Conservation (phyloP, 1,140 invertebrate species). For the Andricus grossulariae region DNA sequence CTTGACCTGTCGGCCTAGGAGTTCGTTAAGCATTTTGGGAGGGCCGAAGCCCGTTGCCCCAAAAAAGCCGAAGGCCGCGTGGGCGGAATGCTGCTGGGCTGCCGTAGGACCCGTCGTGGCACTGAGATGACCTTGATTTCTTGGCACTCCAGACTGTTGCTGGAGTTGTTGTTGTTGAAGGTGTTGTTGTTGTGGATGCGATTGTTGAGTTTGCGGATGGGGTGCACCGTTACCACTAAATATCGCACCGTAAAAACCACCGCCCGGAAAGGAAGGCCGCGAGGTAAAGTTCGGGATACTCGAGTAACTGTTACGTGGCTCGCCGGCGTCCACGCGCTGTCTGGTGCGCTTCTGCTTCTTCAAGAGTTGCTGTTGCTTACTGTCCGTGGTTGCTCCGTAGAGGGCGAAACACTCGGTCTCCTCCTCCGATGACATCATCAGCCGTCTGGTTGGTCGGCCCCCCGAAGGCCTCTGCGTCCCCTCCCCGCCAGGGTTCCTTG, state of each 20-base stretch:
- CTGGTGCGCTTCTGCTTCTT: conserved; percentile 93
- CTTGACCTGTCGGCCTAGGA: conserved; percentile 85
- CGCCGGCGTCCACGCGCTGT: conserved; percentile 95
- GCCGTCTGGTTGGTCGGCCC: conserved; percentile 78
- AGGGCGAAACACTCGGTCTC: conserved; percentile 92
- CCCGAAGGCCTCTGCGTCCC: conserved; percentile 75
- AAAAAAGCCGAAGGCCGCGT: conserved; percentile 83
- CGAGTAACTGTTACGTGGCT: conserved; percentile 94
- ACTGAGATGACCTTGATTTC: conserved; percentile 67
- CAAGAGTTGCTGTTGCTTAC: conserved; percentile 83
- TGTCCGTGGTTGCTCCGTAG: conserved; percentile 83
- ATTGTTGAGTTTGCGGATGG: conserved; percentile 52
- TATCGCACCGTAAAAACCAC: conserved; percentile 88
- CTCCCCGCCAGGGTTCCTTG: conserved; percentile 76
- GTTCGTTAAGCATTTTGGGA: conserved; percentile 90
- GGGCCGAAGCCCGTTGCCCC: conserved; percentile 83
- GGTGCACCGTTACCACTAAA: conserved; percentile 77
- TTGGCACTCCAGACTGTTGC: conserved; percentile 76
- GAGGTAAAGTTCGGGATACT: conserved; percentile 91
- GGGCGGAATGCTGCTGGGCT: conserved; percentile 72
- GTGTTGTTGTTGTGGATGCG: conserved; percentile 50
- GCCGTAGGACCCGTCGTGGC: conserved; percentile 70
- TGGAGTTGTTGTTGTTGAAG: conserved; percentile 68
- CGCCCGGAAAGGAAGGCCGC: conserved; percentile 88
- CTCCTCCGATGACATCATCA: conserved; percentile 97